phyloP scores from a whole-genome alignment of 2,797 vertebrate species.

The Odontamblyopus rebecca region DNA sequence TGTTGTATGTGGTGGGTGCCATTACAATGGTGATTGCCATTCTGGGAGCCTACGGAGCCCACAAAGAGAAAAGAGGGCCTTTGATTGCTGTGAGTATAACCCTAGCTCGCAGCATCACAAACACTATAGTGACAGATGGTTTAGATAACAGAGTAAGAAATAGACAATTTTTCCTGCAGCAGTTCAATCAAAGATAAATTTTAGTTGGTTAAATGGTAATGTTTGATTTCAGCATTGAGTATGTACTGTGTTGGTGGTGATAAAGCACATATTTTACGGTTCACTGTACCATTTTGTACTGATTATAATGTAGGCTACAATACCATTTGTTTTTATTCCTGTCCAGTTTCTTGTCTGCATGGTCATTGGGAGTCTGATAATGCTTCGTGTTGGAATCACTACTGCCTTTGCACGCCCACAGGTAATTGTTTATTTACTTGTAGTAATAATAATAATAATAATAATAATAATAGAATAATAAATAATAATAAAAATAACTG shows the following conservation, averaged over 20 bases:
- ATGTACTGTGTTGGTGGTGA: too few relatives aligned
- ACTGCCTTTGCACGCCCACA: rapidly evolving
- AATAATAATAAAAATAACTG: neutral
- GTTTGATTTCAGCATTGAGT: too few relatives aligned
- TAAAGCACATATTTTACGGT: neutral
- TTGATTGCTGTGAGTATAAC: constrained; percentile 57
- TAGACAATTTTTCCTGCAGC: neutral
- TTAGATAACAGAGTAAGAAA: neutral
- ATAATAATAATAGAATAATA: neutral
- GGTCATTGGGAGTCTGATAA: constrained; percentile 45
- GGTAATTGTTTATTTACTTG: constrained; percentile 26
- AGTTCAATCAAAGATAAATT: neutral
- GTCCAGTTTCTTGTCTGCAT: constrained; percentile 64
- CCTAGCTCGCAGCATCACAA: neutral
- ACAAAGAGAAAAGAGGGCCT: constrained; percentile 35
- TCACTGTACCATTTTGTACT: neutral
- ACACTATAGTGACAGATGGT: neutral
- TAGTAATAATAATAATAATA: neutral
- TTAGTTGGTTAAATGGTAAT: too few relatives aligned
- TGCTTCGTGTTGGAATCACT: constrained; percentile 21
- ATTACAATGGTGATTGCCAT: constrained; percentile 41
- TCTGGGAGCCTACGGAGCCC: constrained; percentile 59
- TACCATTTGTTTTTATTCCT: neutral
- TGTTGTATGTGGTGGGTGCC: constrained; percentile 35
- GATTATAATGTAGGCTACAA: neutral